Conservation (phyloP, 2,797 vertebrate species). For the Periparus ater region DNA sequence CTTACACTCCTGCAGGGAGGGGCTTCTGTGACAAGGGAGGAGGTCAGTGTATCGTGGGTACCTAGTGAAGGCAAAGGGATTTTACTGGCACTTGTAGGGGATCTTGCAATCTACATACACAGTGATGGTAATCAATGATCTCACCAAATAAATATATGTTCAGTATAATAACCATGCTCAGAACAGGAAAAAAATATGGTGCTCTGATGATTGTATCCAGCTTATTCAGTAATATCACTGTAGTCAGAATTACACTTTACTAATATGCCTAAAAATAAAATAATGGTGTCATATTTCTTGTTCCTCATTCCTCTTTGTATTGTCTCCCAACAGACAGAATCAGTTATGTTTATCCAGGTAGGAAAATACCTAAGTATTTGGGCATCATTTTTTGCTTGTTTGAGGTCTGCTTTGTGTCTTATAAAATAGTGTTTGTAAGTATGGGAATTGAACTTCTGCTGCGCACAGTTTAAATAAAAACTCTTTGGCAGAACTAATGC, state of each 20-base stretch:
- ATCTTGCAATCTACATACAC: neutral
- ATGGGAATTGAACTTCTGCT: neutral
- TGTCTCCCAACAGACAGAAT: neutral
- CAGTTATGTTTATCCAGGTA: neutral
- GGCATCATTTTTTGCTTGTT: neutral
- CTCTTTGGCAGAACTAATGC: neutral
- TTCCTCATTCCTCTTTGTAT: neutral
- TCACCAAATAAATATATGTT: neutral
- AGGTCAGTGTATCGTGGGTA: neutral
- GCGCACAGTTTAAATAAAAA: neutral
- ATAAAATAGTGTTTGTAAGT: neutral
- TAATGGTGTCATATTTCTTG: neutral
- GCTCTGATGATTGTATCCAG: neutral
- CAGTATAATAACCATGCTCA: neutral
- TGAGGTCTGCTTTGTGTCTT: neutral
- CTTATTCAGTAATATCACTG: neutral
- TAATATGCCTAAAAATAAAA: neutral
- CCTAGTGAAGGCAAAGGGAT: neutral
- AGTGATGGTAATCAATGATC: neutral
- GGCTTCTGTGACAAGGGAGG: neutral
- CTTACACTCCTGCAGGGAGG: neutral
- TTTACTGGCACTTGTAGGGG: neutral
- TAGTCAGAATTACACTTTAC: neutral
- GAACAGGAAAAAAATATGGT: neutral
- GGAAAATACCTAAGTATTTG: neutral